These are phyloP conservation scores for Micoletzkya japonica DNA, from an alignment of 2,888 invertebrate species.

Conservation along the genomic window DNA sequence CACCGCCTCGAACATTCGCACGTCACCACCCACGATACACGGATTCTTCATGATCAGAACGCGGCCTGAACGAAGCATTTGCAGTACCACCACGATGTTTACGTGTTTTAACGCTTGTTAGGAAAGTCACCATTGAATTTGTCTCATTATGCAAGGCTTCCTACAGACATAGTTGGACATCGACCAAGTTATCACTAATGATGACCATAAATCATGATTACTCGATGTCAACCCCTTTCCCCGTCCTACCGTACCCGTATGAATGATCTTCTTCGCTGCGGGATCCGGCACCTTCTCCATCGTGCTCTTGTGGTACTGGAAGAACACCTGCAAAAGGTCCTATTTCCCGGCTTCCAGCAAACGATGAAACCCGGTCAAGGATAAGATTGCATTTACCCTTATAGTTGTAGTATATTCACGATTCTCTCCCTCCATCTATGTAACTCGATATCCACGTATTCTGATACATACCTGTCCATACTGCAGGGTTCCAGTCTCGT, in stretches of 20 bases:
- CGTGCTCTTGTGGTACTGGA: slow-evolving; percentile 50
- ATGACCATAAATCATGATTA: background rate
- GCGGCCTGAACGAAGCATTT: slow-evolving; percentile 41
- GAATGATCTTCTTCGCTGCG: slow-evolving; percentile 34
- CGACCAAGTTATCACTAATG: background rate
- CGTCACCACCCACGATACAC: slow-evolving; percentile 66
- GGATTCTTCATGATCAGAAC: slow-evolving; percentile 67
- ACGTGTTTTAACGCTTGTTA: too few relatives aligned
- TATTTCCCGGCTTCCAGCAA: too few relatives aligned
- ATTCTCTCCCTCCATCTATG: too few relatives aligned
- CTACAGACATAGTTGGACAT: too few relatives aligned
- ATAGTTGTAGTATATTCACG: too few relatives aligned
- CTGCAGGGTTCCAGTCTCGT: slow-evolving; percentile 55
- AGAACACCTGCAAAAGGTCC: slow-evolving; percentile 43
- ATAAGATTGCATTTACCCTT: too few relatives aligned
- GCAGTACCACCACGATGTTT: too few relatives aligned
- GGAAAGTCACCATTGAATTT: too few relatives aligned
- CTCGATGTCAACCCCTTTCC: background rate
- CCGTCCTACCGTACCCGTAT: slow-evolving; percentile 33
- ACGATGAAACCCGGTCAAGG: too few relatives aligned
- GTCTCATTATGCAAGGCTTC: too few relatives aligned
- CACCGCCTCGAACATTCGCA: slow-evolving; percentile 62
- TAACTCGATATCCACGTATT: too few relatives aligned
- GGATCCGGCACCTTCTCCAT: slow-evolving; percentile 24
- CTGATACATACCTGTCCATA: slow-evolving; percentile 53